These are phyloP conservation scores for Pleuronectes platessa DNA, from an alignment of 2,113 vertebrate genomes.

Conservation along the genomic window DNA sequence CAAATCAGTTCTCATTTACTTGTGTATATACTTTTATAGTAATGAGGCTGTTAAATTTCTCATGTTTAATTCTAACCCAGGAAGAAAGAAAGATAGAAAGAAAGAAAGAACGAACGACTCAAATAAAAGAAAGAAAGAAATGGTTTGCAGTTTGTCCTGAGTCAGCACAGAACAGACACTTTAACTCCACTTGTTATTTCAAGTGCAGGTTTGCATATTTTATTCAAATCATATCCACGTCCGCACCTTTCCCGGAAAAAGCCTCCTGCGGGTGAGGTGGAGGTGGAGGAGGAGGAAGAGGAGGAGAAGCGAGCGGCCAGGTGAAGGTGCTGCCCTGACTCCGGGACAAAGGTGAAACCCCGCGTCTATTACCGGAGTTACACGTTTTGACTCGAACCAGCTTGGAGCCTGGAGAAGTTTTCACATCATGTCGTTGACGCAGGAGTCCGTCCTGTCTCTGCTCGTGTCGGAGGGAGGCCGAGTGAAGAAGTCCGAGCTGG, in stretches of 20 bases:
- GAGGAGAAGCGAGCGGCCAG: conserved; percentile 44
- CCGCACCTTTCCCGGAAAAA: conserved; percentile 55
- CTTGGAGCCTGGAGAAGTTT: too few relatives aligned
- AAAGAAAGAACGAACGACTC: not conserved
- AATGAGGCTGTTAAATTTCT: too few relatives aligned
- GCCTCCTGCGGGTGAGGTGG: conserved; percentile 53
- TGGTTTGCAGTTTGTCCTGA: too few relatives aligned
- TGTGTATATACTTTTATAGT: too few relatives aligned
- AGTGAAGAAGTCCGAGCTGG: conserved; percentile 82
- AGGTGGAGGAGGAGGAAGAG: not conserved
- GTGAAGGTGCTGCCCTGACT: conserved; percentile 7
- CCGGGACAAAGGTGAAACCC: not conserved
- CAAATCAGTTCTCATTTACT: too few relatives aligned
- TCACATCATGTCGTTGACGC: conserved; percentile 78
- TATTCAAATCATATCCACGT: conserved; percentile 72
- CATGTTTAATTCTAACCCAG: too few relatives aligned
- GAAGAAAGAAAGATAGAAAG: not conserved
- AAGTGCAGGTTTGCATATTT: conserved; percentile 44
- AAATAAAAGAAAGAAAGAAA: not conserved
- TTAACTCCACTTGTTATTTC: not conserved
- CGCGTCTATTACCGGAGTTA: too few relatives aligned
- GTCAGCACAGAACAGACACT: not conserved
- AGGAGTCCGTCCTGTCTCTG: conserved; percentile 82
- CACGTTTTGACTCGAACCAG: too few relatives aligned
- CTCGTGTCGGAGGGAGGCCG: conserved; percentile 83